Evolutionary conservation across 2,888 invertebrate species (phyloP), one percentile per base, ranked within the genome.

Genomic region (Apamea crenata): DNA sequence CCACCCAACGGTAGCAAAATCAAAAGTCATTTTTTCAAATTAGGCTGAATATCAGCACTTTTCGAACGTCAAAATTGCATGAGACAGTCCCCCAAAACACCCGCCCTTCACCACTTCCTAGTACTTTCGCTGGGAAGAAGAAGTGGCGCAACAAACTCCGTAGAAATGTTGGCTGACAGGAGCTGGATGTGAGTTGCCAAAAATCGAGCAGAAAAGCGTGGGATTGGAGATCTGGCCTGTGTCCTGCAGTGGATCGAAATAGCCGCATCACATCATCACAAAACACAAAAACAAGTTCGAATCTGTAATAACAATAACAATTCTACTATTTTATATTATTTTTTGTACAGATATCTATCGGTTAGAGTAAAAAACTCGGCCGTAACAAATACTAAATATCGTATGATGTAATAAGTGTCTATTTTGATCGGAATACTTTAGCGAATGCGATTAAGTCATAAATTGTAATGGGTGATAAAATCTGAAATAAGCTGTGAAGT

Each of bases 391-490:
- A 65, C n/a, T 14, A 1, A 75, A 72, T 73, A 66, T 80, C 74
- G 59, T 61, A 84, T 88, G 86, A 86, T 84, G 87, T 82, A 88
- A 88, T 70, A 44, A 25, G 10, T n/a, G 47, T 12, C 21, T 63
- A 74, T 79, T 77, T 50, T 69, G 56, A 75, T 69, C 25, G 56
- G 50, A 63, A 66, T 74, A 47, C 50, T 74, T 61, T 65, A 5
- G 12, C 72, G 61, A 85, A 73, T 75, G 56, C 66, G 10, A 78
- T 82, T 82, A 78, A 67, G 67, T 82, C 29, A 71, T 84, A 76
- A 84, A 84, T 40, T 63, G 56, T 63, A 36, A 84, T 86, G 18
- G 74, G 29, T 75, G 61, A 4, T 29, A 21, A 67, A 86, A 86
- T 82, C 29, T 76, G 21, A 74, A 73, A 85, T 66, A 59, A 53